Base-by-base conservation (phyloP, 2,797 vertebrate species). In the Craterocephalus amniculus region DNA sequence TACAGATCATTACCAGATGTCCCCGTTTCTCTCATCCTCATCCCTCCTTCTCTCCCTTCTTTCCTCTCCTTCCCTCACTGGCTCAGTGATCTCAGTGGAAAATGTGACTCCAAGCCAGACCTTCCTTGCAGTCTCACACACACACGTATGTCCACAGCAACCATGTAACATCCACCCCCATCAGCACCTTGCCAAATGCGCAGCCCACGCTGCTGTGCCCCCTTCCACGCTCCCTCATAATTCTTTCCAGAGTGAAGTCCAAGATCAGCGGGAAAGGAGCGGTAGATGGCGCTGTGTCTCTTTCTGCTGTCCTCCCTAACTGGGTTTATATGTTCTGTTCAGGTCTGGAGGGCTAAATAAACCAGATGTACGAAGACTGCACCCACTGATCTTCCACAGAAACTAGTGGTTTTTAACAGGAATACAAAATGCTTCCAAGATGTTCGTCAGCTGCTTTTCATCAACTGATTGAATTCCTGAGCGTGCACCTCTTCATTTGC, bases 81-180 rank as follows among this genome's bases (percentile, higher is more conserved):
- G 61, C 76, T 72, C 32, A 13, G 78, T 92, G 91, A 92, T 80
- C 88, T 93, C 90, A 92, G 70, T 92, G 92, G 92, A 93, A 93
- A 93, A 73, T 86, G 38, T 91, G 88, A 91, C 81, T 88, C 45
- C 52, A 48, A 67, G 83, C 80, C 89, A 88, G 85, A 48, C 76
- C 31, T 84, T 67, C 54, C n/a, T 31, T 73, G n/a, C 67, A 63
- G 58, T 56, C 67, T 35, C 78, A 74, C 54, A 65, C 68, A 59
- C 51, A 54, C 6, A 63, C 11, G 61, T 40, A 72, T 57, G 66
- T 79, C 70, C 81, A 80, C 56, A 54, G 79, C 75, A 78, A 82
- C 80, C 36, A 4, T 67, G 62, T 58, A 77, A 52, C 79, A 83
- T 76, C 79, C 80, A 69, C 72, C 87, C 87, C 62, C 84, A 58